Percentiles rank a stretch among this genome's conserved stretches.
phyloP scores from a whole-genome alignment of 2,888 invertebrate species.

The Leucophora obtusa region DNA sequence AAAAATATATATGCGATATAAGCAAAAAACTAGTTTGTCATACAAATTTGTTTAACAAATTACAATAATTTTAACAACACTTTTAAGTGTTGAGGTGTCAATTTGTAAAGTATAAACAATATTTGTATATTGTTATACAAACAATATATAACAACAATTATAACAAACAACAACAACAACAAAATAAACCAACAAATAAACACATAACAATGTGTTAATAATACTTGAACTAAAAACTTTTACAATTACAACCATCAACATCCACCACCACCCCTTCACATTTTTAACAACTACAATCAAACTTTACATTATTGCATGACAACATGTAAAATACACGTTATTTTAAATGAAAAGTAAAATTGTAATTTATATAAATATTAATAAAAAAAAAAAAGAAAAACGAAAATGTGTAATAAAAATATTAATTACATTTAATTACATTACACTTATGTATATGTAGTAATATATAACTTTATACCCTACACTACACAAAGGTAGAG shows the following conservation, averaged over 20 bases:
- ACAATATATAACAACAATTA: conserved; percentile 13
- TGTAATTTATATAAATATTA: background rate
- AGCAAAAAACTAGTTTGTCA: conserved; percentile 18
- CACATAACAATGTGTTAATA: conserved; percentile 25
- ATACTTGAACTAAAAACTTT: conserved; percentile 11
- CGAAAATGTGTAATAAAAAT: conserved; percentile 31
- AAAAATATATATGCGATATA: background rate
- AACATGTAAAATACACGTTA: conserved; percentile 6
- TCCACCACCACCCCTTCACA: background rate
- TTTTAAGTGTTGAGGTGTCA: conserved; percentile 35
- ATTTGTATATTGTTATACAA: conserved; percentile 25
- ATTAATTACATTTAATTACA: conserved; percentile 49
- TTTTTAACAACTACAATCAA: background rate
- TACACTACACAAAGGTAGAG: background rate
- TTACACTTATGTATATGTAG: conserved; percentile 17
- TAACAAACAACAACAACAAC: background rate
- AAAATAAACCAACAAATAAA: conserved; percentile 11
- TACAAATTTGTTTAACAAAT: conserved; percentile 47
- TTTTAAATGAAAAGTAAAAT: conserved; percentile 12
- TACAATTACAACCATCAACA: background rate
- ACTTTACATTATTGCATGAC: background rate
- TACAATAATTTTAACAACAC: conserved; percentile 21
- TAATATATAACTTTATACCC: background rate
- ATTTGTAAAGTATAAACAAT: conserved; percentile 35
- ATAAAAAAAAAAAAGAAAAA: background rate